A percentile compares a stretch with the other conserved stretches of the same genome.
Evolutionary conservation across 2,797 vertebrate genomes (phyloP).

Genomic region (Catharus ustulatus): DNA sequence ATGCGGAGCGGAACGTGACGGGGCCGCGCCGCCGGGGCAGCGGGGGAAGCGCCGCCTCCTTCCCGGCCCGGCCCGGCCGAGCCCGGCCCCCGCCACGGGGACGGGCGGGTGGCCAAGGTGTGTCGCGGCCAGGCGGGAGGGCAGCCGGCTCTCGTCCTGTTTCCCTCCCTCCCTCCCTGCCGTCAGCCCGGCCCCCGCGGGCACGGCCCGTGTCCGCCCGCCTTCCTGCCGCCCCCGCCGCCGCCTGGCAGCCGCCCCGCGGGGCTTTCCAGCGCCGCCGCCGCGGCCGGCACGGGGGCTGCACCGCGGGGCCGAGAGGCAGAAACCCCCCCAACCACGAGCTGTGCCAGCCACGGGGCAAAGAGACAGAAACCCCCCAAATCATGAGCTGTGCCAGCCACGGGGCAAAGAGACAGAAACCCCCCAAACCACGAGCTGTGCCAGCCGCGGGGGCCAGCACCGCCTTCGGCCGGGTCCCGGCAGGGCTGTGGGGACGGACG

Average conservation of each 20-base stretch:
- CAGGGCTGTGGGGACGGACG: background rate
- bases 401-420: background rate
- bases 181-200: background rate
- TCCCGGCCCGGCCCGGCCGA: background rate
- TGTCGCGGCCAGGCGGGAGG: background rate
- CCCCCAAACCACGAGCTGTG: background rate
- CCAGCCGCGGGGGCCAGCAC: background rate
- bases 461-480: background rate
- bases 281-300: background rate
- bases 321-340: background rate
- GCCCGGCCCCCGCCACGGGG: background rate
- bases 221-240: slow-evolving; percentile 30
- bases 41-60: background rate
- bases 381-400: background rate
- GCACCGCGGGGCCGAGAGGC: background rate
- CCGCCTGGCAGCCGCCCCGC: slow-evolving; percentile 2
- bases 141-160: background rate
- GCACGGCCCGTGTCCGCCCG: background rate
- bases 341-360: background rate
- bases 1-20: background rate
- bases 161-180: background rate
- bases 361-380: background rate
- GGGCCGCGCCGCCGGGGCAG: background rate
- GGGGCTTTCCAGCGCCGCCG: slow-evolving; percentile 25
- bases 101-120: background rate